These are phyloP conservation scores for Patella depressa DNA, from an alignment of 2,888 invertebrate genomes.

Conservation along the genomic window DNA sequence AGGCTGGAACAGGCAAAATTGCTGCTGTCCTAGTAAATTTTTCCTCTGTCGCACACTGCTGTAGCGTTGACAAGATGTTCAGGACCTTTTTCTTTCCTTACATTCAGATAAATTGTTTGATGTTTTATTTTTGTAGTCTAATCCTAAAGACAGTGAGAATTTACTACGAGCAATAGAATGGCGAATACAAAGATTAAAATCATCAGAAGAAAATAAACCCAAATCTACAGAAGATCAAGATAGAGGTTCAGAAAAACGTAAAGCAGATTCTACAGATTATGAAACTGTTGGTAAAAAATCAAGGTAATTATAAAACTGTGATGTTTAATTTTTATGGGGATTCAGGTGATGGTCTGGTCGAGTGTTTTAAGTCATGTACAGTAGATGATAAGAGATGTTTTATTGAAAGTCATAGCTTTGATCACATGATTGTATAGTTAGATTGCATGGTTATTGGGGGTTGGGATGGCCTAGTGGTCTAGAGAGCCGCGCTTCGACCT, in stretches of 20 bases:
- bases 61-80: neutral
- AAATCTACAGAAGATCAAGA: conserved; percentile 27
- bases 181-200: conserved; percentile 69
- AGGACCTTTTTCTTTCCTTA: neutral
- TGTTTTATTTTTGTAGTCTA: conserved; percentile 73
- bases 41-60: no score
- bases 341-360: no score
- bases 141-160: conserved; percentile 80
- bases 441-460: no score
- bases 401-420: no score
- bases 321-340: no score
- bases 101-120: neutral
- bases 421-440: no score
- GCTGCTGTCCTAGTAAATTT: no score
- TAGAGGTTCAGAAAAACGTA: conserved; percentile 52
- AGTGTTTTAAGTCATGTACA: no score
- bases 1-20: no score
- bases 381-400: no score
- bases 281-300: conserved; percentile 25
- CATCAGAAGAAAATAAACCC: conserved; percentile 49
- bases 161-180: conserved; percentile 78
- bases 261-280: conserved; percentile 50
- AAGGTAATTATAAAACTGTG: neutral
- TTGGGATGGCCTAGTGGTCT: no score
- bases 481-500: no score